Conservation (phyloP, 2,113 vertebrate genomes). For the Cebidichthys violaceus region DNA sequence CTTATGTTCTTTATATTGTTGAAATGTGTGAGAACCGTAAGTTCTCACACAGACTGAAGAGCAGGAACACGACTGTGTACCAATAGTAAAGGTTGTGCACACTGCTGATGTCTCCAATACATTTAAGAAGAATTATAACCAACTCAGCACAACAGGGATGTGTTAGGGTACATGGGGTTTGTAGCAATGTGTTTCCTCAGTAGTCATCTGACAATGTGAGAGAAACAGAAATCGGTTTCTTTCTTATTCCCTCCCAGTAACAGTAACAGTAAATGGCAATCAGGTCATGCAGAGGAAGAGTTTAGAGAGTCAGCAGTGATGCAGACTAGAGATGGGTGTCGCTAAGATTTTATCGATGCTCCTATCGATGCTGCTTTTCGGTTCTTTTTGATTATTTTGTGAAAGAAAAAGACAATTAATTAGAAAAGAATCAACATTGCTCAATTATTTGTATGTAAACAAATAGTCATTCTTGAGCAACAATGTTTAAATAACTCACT, state of each 20-base stretch:
- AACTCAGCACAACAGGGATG: background rate
- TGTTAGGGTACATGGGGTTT: background rate
- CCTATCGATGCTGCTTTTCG: too few relatives aligned
- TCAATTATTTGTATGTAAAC: too few relatives aligned
- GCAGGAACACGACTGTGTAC: background rate
- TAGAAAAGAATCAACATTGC: too few relatives aligned
- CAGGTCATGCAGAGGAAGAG: background rate
- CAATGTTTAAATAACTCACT: too few relatives aligned
- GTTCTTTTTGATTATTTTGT: too few relatives aligned
- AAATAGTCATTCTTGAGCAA: too few relatives aligned
- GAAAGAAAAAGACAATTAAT: too few relatives aligned
- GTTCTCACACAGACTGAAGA: background rate
- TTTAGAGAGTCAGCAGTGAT: background rate
- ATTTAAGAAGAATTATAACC: slow-evolving; percentile 31
- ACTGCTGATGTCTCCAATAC: slow-evolving; percentile 25
- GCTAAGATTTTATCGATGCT: too few relatives aligned
- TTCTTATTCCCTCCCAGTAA: background rate
- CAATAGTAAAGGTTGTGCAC: slow-evolving; percentile 9
- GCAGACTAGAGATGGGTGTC: background rate
- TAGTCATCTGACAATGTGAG: slow-evolving; percentile 8
- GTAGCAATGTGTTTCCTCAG: background rate
- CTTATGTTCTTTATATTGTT: slow-evolving; percentile 32
- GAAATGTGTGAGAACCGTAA: background rate
- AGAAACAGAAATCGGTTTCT: background rate
- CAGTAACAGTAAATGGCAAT: background rate